Evolutionary conservation across 2,888 invertebrate species (phyloP), one percentile per base, ranked within the genome.

Genomic region (Pandemis heparana): DNA sequence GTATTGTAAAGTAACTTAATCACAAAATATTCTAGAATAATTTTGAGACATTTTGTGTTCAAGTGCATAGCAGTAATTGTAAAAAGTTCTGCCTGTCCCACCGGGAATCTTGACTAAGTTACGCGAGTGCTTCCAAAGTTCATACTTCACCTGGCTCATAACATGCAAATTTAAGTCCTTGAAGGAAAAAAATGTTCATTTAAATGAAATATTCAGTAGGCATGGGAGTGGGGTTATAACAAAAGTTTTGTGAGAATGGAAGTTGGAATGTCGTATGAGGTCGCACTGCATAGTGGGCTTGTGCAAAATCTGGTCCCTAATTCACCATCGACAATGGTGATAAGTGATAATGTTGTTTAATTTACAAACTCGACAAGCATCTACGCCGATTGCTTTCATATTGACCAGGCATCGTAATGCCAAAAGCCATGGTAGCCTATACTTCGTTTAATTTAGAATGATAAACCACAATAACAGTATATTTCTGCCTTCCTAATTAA

Each of bases 141-240:
- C 65, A 70, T 65, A 59, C 75, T 67, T 67, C 77, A 76, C 78
- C 80, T 80, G 76, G 79, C 91, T 92, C 92, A 92, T 92, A 92
- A 91, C 89, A 92, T 92, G 92, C 85, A 92, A 92, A 92, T 92
- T 85, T 79, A 79, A 79, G 85, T 81, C 82, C 79, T 85, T 79
- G 81, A 80, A 83, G 83, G 85, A 86, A 89, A 91, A 86, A 91
- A 92, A 89, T 85, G 83, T 79, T 81, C 80, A 81, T 85, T 87
- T 88, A 89, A 89, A 91, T 92, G 89, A 92, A 91, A 92, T 91
- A 92, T 92, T 92, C 91, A 91, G 87, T 81, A 91, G 91, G 87
- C 85, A 81, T 79, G 79, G 81, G 80, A 77, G 81, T 77, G 82
- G 76, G 84, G 83, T 87, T 89, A 86, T 89, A 87, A 84, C 87